Conservation (phyloP, 2,888 invertebrate genomes). For the Argyresthia albistria region DNA sequence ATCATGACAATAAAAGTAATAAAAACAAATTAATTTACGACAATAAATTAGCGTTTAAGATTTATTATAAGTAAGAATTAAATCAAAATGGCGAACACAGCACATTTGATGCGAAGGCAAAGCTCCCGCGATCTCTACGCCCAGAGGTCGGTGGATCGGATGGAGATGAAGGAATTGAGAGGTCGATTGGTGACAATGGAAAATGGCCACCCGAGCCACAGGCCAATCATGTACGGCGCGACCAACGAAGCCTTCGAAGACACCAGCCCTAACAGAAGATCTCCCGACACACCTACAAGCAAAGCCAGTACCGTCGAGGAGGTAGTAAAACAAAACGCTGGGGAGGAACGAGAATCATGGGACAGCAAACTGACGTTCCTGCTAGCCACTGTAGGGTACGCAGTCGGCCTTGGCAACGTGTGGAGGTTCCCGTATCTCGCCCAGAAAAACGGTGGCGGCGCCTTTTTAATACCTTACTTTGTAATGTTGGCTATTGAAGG, state of each 20-base stretch:
- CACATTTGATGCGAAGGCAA: slow-evolving; percentile 89
- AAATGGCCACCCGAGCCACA: slow-evolving; percentile 69
- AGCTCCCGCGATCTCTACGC: slow-evolving; percentile 88
- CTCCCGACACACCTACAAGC: slow-evolving; percentile 63
- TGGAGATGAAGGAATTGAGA: slow-evolving; percentile 89
- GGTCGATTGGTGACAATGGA: slow-evolving; percentile 84
- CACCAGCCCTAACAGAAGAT: slow-evolving; percentile 54
- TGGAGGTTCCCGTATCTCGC: slow-evolving; percentile 97
- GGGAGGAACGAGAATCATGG: slow-evolving; percentile 90
- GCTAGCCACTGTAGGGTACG: slow-evolving; percentile 94
- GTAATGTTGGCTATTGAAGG: slow-evolving; percentile 96
- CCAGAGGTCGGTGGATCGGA: slow-evolving; percentile 85
- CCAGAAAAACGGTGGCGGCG: slow-evolving; percentile 95
- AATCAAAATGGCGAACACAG: slow-evolving; percentile 87
- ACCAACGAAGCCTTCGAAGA: slow-evolving; percentile 86
- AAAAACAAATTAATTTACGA: slow-evolving; percentile 15
- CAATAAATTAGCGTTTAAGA: slow-evolving; percentile 17
- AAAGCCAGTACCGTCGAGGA: slow-evolving; percentile 78
- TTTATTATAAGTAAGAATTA: background rate
- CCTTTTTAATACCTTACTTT: slow-evolving; percentile 97
- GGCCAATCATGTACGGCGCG: slow-evolving; percentile 82
- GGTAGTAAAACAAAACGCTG: slow-evolving; percentile 78
- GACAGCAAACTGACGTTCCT: slow-evolving; percentile 94
- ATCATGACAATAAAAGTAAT: slow-evolving; percentile 26
- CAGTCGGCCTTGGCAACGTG: slow-evolving; percentile 94